Conservation (phyloP, 1,140 invertebrate genomes). For the Ips nitidus region DNA sequence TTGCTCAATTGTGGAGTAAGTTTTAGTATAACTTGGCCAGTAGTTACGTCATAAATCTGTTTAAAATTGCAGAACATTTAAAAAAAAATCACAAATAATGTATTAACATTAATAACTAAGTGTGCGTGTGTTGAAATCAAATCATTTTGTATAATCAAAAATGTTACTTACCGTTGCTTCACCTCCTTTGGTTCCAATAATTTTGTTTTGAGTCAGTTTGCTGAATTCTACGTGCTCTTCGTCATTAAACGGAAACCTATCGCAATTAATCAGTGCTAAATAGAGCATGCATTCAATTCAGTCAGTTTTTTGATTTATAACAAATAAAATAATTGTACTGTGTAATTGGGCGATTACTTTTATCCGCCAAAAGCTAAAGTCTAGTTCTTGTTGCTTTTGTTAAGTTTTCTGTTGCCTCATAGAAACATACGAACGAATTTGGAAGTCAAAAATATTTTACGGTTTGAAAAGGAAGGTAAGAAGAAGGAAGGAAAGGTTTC, state of each 20-base stretch:
- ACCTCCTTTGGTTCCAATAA: constrained; percentile 81
- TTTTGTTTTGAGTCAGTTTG: constrained; percentile 80
- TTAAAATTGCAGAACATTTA: not conserved
- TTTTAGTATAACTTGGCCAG: constrained; percentile 71
- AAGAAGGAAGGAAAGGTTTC: too few species aligned
- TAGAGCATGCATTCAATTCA: too few species aligned
- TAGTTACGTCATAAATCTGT: constrained; percentile 89
- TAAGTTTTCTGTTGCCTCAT: too few species aligned
- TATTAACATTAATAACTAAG: not conserved
- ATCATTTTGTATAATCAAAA: not conserved
- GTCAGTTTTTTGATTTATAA: too few species aligned
- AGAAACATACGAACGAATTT: too few species aligned
- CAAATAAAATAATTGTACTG: too few species aligned
- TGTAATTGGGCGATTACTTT: too few species aligned
- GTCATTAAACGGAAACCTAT: constrained; percentile 68
- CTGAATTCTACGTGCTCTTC: constrained; percentile 93
- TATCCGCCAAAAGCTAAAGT: too few species aligned
- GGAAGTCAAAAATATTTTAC: too few species aligned
- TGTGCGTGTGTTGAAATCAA: not conserved
- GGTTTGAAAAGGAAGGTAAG: too few species aligned
- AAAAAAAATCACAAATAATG: not conserved
- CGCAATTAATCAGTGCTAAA: too few species aligned
- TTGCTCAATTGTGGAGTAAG: constrained; percentile 83
- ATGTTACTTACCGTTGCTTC: constrained; percentile 62
- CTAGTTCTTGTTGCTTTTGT: too few species aligned